Evolutionary conservation across 2,888 invertebrate species (phyloP).

Genomic region (Athripsodes cinereus): DNA sequence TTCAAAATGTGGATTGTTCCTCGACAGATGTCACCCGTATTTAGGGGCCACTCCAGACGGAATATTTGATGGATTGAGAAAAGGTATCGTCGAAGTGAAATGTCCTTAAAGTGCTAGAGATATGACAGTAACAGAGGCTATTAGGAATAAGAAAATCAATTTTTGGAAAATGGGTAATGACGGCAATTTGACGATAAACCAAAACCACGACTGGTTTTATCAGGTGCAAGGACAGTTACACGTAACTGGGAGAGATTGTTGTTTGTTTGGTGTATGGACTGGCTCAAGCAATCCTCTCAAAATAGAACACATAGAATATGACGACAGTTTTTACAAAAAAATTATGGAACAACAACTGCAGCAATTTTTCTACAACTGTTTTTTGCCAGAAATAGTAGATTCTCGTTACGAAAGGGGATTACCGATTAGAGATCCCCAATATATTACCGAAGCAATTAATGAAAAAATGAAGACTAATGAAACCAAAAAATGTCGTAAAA

Average conservation of each 20-base stretch:
- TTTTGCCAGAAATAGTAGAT: neutral
- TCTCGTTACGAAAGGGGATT: neutral
- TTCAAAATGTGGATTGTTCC: neutral
- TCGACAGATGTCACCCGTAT: neutral
- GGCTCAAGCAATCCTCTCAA: neutral
- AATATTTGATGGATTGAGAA: neutral
- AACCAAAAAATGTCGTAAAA: no score
- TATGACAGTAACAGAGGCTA: neutral
- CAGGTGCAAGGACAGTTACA: neutral
- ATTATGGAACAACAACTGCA: neutral
- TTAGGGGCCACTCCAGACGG: neutral
- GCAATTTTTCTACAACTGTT: neutral
- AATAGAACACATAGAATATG: neutral
- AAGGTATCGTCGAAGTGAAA: neutral
- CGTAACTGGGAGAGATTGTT: neutral
- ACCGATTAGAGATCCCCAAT: neutral
- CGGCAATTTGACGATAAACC: neutral
- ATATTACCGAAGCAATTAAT: neutral
- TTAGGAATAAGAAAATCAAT: neutral
- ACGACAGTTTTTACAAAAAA: neutral
- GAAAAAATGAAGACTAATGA: neutral
- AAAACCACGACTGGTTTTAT: neutral
- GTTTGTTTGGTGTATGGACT: neutral
- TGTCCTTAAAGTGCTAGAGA: neutral
- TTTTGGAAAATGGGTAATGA: neutral